Base-by-base conservation (phyloP, 2,888 invertebrate species). In the Tachina grossa region DNA sequence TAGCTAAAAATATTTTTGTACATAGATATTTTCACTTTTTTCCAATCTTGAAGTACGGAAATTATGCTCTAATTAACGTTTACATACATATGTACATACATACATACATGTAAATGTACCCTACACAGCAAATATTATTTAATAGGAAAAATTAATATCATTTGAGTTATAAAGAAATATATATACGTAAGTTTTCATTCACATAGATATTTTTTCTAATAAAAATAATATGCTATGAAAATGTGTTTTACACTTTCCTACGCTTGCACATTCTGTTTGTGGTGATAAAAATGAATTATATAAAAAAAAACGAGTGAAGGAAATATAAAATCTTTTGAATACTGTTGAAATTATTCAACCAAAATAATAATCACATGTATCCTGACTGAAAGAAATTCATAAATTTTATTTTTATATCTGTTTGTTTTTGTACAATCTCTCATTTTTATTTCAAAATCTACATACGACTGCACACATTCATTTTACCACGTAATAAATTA, bases 21-120 rank as follows among this genome's bases (percentile, higher is more conserved):
- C 31, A 31, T 31, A 31, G 19, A 41, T 66, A 51, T 63, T 76
- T 81, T 79, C 59, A 71, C 63, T 71, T 69, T 66, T 77, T 65
- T 39, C 49, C 53, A 71, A 69, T 78, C 71, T 71, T 14, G 22
- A 45, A 43, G 55, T 63, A 47, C 16, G 83, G 83, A 85, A 85
- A 80, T 85, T 76, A 53, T 80, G 76, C 79, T 68, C 85, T 72
- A 85, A 83, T 83, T 83, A 80, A 68, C 79, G 74, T 41, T 75
- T 57, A 31, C 6, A 13, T n/a, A 43, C 41, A 78, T 61, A 49
- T 4, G 5, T 31, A 65, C 47, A 14, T 57, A 2, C 16, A 59
- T n/a, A n/a, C 13, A 41, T n/a, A 45, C 16, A 6, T 31, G 31
- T 31, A 31, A 57, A 31, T 31, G 9, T 22, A 53, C 19, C 19